Base-by-base conservation (phyloP, 64 coral and sea anemone genomes). In the Stichodactyla helianthus region DNA sequence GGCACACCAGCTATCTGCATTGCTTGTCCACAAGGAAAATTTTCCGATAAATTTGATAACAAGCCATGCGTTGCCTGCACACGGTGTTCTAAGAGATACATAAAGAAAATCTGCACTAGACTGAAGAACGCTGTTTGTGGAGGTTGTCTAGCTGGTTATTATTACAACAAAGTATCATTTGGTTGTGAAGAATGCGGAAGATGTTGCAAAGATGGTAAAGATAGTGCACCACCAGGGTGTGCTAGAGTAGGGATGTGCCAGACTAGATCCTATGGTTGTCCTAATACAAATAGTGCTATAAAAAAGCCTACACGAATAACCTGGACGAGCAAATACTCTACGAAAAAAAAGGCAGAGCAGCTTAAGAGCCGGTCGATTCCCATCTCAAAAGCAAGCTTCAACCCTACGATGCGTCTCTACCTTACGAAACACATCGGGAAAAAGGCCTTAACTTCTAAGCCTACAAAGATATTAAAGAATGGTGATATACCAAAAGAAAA, bases 201-300 rank as follows among this genome's bases (percentile, higher is more conserved):
- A 50, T 81, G 78, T 54, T 81, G 78, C 15, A 7, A 18, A 19
- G 78, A 81, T 53, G 78, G 52, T 14, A 81, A 81, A 81, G 78
- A 81, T 52, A 5, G 19, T 2, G 78, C 51, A 81, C 78, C 78
- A 20, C 15, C 50, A 15, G 78, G 78, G 1, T 81, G 78, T 81
- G 15, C 35, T 6, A 81, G 52, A 17, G 78, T 81, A 52, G 50
- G 78, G 14, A 81, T 52, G 78, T 81, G 78, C n/a, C 52, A 81
- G 15, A 18, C 78, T 52, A 81, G 78, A 81, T 20, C 52, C 7
- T 54, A 81, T 81, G 78, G 78, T 52, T 81, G 78, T 81, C 78
- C 78, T 51, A 10, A 13, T 51, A 27, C 28, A 12, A 50, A 35
- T 6, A 23, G 9, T 22, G n/a, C 63, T 23, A 8, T 7, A 68